These are phyloP conservation scores for Saimiri boliviensis DNA, from an alignment of 2,113 vertebrate genomes.

Conservation along the genomic window DNA sequence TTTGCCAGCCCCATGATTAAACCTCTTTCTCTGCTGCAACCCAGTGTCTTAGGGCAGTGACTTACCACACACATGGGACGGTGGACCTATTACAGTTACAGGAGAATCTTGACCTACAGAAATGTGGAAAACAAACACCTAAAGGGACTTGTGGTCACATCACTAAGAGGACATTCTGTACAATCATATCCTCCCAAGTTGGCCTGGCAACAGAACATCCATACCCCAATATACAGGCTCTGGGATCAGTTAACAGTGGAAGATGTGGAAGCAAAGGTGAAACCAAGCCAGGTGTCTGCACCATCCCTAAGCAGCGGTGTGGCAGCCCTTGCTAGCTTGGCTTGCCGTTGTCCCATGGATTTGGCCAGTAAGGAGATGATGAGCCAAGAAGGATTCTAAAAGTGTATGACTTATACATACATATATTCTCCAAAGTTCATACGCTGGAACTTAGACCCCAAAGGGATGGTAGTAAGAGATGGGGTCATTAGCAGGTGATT, in stretches of 20 bases:
- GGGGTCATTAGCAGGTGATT: background rate
- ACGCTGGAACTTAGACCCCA: no score
- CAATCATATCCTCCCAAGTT: no score
- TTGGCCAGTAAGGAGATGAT: background rate
- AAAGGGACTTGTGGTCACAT: background rate
- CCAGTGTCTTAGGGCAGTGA: no score
- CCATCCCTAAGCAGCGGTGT: no score
- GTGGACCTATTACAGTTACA: no score
- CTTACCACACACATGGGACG: no score
- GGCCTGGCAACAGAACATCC: no score
- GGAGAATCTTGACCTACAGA: background rate
- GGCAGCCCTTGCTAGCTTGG: no score
- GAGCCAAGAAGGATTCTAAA: background rate
- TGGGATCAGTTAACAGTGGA: background rate
- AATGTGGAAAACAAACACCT: rapidly evolving
- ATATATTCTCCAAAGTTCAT: no score
- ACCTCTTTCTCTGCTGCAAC: no score
- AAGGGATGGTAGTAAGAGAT: background rate
- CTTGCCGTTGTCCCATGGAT: background rate
- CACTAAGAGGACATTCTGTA: rapidly evolving
- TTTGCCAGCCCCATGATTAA: no score
- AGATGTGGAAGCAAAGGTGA: background rate
- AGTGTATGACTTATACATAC: background rate
- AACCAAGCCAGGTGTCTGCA: rapidly evolving
- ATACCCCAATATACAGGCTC: rapidly evolving